Evolutionary conservation across 2,113 vertebrate species (phyloP).

Genomic region (Mustelus asterias): DNA sequence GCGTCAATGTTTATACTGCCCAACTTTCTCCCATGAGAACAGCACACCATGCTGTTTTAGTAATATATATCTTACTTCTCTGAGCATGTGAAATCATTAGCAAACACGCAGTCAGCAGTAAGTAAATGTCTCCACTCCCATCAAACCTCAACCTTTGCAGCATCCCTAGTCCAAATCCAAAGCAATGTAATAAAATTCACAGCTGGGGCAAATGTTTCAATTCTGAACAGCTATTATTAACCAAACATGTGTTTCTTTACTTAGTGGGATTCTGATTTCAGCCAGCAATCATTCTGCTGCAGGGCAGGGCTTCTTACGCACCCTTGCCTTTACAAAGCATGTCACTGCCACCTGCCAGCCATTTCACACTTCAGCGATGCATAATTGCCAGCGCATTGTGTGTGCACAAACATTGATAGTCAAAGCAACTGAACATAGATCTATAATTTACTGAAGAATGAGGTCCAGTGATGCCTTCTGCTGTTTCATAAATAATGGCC

Average conservation of each 20-base stretch:
- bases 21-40: not conserved
- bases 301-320: not conserved
- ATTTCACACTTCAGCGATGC: not conserved
- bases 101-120: not conserved
- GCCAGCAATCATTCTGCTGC: conserved; percentile 8
- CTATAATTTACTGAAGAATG: not conserved
- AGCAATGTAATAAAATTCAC: conserved; percentile 15
- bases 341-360: not conserved
- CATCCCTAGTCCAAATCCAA: not conserved
- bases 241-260: not conserved
- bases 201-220: conserved; percentile 4
- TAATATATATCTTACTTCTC: not conserved
- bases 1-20: not conserved
- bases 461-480: not conserved
- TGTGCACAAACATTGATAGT: not conserved
- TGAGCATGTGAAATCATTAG: not conserved
- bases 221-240: conserved; percentile 19
- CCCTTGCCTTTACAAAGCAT: not conserved
- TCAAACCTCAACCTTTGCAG: not conserved
- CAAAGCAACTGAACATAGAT: not conserved
- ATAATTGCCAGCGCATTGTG: not conserved
- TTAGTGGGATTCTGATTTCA: not conserved
- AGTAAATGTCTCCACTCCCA: not conserved
- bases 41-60: not conserved
- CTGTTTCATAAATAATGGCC: not conserved